These are phyloP conservation scores for Diachasmimorpha longicaudata DNA, from an alignment of 1,140 invertebrate species.

Conservation along the genomic window DNA sequence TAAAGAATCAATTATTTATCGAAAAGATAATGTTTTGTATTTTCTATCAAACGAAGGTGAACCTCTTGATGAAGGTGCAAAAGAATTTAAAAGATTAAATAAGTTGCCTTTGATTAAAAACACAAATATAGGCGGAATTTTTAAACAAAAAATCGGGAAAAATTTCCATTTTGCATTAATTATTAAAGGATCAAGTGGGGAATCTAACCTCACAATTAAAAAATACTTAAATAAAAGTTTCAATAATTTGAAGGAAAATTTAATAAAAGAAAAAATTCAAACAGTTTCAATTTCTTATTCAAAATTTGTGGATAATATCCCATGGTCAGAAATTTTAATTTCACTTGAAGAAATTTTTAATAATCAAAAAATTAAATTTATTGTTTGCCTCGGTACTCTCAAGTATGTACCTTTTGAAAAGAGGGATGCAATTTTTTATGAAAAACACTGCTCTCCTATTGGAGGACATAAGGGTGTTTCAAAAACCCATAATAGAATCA, in stretches of 20 bases:
- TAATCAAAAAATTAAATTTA: neutral
- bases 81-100: neutral
- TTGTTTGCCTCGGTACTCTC: neutral
- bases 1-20: neutral
- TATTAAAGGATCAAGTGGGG: neutral
- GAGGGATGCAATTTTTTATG: neutral
- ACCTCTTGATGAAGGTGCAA: neutral
- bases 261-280: neutral
- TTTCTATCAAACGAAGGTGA: neutral
- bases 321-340: neutral
- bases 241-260: neutral
- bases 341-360: neutral
- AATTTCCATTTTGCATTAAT: conserved; percentile 9
- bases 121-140: neutral
- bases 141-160: neutral
- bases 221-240: neutral
- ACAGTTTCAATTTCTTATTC: conserved; percentile 3
- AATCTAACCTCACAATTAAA: conserved; percentile 9
- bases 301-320: conserved; percentile 9
- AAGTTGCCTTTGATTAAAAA: conserved; percentile 1
- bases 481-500: conserved; percentile 7
- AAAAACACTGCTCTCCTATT: neutral
- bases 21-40: neutral
- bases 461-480: neutral
- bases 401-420: neutral